phyloP scores from a whole-genome alignment of 2,888 invertebrate genomes.

The Chrysopilus asiliformis region DNA sequence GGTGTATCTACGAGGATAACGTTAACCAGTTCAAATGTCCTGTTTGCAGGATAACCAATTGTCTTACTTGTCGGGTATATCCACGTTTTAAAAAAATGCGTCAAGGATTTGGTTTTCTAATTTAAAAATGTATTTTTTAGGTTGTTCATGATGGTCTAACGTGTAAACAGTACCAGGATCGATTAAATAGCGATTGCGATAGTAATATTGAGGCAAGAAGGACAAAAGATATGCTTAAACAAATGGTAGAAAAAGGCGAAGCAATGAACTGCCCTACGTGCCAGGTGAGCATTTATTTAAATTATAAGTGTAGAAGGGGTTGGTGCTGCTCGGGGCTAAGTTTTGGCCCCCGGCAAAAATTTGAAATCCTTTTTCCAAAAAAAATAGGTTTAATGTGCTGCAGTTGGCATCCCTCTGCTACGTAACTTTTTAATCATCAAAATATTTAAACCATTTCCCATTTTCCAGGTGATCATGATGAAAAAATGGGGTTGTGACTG shows the following conservation, averaged over 20 bases:
- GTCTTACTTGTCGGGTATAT: conserved; percentile 79
- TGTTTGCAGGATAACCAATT: conserved; percentile 66
- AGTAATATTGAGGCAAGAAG: conserved; percentile 55
- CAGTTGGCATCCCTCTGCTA: no score
- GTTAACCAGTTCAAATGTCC: conserved; percentile 75
- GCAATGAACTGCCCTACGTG: conserved; percentile 82
- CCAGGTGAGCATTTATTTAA: conserved; percentile 41
- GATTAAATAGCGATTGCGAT: conserved; percentile 49
- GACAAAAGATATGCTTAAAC: conserved; percentile 66
- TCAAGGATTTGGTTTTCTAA: no score
- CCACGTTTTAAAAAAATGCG: no score
- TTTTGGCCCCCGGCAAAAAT: no score
- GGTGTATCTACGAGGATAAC: conserved; percentile 81
- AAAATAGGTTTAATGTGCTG: no score
- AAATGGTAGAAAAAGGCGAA: conserved; percentile 70
- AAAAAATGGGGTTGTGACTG: conserved; percentile 94
- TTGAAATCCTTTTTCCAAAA: no score
- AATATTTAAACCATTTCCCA: conserved; percentile 1
- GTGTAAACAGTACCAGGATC: conserved; percentile 68
- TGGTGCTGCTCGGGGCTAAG: no score
- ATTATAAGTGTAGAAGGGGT: no score
- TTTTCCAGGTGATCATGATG: conserved; percentile 45
- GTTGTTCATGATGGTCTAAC: conserved; percentile 66
- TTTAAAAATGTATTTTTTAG: conserved; percentile 31
- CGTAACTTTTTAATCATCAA: no score